These are phyloP conservation scores for Rhabdornis inornatus DNA, from an alignment of 2,113 vertebrate species.

Conservation along the genomic window DNA sequence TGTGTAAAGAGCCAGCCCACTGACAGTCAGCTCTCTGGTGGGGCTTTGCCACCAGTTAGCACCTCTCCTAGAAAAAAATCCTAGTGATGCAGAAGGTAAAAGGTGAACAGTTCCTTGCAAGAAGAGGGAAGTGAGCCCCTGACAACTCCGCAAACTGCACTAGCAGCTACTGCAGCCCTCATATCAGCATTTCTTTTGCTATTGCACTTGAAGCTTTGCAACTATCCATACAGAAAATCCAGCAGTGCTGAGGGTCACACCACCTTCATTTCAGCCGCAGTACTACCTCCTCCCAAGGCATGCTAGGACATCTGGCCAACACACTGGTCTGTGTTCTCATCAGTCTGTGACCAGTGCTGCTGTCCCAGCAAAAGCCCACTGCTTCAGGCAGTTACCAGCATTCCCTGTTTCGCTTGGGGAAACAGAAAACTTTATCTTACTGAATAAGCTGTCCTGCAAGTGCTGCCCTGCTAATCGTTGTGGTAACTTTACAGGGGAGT, in stretches of 20 bases:
- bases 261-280: not conserved
- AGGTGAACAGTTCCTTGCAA: not conserved
- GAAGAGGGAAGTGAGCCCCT: not conserved
- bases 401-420: not conserved
- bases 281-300: not conserved
- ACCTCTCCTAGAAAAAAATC: not conserved
- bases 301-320: not conserved
- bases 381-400: not conserved
- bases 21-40: rapidly evolving
- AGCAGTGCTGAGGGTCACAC: not conserved
- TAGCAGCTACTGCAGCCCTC: not conserved
- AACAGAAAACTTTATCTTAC: not conserved
- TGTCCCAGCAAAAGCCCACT: not conserved
- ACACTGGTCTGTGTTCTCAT: rapidly evolving
- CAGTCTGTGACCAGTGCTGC: not conserved
- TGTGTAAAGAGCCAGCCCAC: not conserved
- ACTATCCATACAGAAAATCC: not conserved
- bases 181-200: not conserved
- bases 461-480: not conserved
- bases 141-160: not conserved
- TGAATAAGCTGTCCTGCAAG: not conserved
- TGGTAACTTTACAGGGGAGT: not conserved
- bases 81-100: not conserved
- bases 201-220: not conserved
- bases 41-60: not conserved